A percentile compares a stretch with the other conserved stretches of the same genome.
These are phyloP conservation scores for Eufriesea mexicana DNA, from an alignment of 1,140 invertebrate species.

Conservation along the genomic window DNA sequence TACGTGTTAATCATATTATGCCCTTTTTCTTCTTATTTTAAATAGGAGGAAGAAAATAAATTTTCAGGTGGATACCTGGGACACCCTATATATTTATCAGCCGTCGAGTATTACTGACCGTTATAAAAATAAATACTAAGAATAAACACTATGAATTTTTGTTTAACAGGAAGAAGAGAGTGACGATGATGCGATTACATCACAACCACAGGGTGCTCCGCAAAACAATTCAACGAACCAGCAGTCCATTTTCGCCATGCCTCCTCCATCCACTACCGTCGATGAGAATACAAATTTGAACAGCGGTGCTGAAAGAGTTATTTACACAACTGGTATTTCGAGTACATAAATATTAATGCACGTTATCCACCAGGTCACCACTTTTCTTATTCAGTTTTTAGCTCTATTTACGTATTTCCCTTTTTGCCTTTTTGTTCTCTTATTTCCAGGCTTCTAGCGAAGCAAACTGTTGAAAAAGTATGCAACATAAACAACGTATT, in stretches of 20 bases:
- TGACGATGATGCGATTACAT: conserved; percentile 79
- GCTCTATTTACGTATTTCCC: conserved; percentile 18
- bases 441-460: neutral
- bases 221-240: conserved; percentile 63
- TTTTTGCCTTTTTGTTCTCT: conserved; percentile 16
- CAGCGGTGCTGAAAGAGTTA: conserved; percentile 74
- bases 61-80: too few relatives aligned
- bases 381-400: conserved; percentile 22
- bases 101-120: too few relatives aligned
- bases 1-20: too few relatives aligned
- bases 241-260: conserved; percentile 79
- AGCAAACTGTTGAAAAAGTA: neutral
- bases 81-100: too few relatives aligned
- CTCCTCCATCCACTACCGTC: conserved; percentile 66
- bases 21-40: too few relatives aligned
- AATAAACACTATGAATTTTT: neutral
- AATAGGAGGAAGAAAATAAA: too few relatives aligned
- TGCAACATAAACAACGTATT: neutral
- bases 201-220: conserved; percentile 76
- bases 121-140: too few relatives aligned
- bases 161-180: conserved; percentile 78
- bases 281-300: conserved; percentile 81
- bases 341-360: conserved; percentile 63
- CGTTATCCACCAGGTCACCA: neutral
- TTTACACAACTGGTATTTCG: conserved; percentile 78